Base-by-base conservation (phyloP, 2,888 invertebrate species). In the Arge pagana region DNA sequence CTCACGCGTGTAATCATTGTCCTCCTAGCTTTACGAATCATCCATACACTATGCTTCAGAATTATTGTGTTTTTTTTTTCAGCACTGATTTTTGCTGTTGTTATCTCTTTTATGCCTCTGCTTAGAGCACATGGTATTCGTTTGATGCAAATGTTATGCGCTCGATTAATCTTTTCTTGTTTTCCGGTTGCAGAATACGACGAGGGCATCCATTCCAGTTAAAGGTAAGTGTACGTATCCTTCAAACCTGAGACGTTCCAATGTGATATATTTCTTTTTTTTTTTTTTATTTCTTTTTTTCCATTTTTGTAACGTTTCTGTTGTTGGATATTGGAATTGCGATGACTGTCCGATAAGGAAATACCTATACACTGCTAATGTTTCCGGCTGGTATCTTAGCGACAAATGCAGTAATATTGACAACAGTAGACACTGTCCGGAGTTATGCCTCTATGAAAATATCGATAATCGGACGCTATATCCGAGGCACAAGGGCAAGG, bases 121-220 rank as follows among this genome's bases (percentile, higher is more conserved):
- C 62, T 60, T 36, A 53, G 42, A 49, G 60, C 62, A 63, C 65
- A 45, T 42, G 52, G 43, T 24, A 24, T 39, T 26, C 42, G 11
- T n/a, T 40, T n/a, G 4, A 28, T 19, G 30, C 39, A 50, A 28
- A n/a, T 31, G 35, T 53, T 19, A 48, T 42, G n/a, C 16, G 31
- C 41, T 40, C 30, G 57, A 50, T 24, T 21, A 11, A 41, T 31
- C 5, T 13, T n/a, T 40, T 11, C 7, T 43, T 50, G 33, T 58
- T 39, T 60, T 49, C 59, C 26, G 57, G 50, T 75, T 74, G 48
- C 68, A 77, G 77, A 72, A 76, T 58, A 69, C 74, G 24, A 71
- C 70, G 50, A 72, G 72, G 65, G 71, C 71, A 50, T 72, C 76
- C 42, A 74, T 75, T 52, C 77, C 76, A 52, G 76, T 76, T 26